A percentile compares a stretch with the other conserved stretches of the same genome.
Evolutionary conservation across 2,113 vertebrate species (phyloP).

Genomic region (Clarias macrocephalus): DNA sequence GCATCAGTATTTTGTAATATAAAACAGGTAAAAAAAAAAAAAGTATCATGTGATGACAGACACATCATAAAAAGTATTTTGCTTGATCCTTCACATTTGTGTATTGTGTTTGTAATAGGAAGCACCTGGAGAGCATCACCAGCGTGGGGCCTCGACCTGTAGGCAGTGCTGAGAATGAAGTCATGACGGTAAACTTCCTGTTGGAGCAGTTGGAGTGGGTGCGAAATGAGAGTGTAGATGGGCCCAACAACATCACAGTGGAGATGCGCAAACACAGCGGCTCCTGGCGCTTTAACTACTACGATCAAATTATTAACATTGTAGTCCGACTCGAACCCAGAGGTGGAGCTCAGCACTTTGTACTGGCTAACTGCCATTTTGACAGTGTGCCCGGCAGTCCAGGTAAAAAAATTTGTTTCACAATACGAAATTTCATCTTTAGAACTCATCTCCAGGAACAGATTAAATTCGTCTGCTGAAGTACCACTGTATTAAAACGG

Average conservation of each 20-base stretch:
- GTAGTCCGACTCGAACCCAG: constrained; percentile 87
- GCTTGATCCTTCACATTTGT: background rate
- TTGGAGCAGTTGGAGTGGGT: constrained; percentile 84
- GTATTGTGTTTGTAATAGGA: constrained; percentile 66
- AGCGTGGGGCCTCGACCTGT: constrained; percentile 87
- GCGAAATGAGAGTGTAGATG: constrained; percentile 66
- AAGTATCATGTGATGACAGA: background rate
- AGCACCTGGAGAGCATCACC: constrained; percentile 88
- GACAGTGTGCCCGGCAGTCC: constrained; percentile 92
- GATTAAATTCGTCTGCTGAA: too few relatives aligned
- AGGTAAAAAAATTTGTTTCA: too few relatives aligned
- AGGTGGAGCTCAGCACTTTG: constrained; percentile 81
- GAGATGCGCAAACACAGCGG: constrained; percentile 90
- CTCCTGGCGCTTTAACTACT: constrained; percentile 93
- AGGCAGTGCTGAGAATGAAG: constrained; percentile 91
- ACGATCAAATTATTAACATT: constrained; percentile 91
- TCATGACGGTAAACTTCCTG: constrained; percentile 87
- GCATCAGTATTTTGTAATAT: background rate
- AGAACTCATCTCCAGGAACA: too few relatives aligned
- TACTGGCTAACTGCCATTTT: constrained; percentile 96
- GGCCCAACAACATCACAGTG: constrained; percentile 78
- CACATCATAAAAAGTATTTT: too few relatives aligned
- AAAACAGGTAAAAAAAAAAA: background rate
- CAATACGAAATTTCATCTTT: too few relatives aligned
- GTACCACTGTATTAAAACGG: too few relatives aligned